Evolutionary conservation across 1,140 invertebrate genomes (phyloP).

Genomic region (Drosophila ironensis): DNA sequence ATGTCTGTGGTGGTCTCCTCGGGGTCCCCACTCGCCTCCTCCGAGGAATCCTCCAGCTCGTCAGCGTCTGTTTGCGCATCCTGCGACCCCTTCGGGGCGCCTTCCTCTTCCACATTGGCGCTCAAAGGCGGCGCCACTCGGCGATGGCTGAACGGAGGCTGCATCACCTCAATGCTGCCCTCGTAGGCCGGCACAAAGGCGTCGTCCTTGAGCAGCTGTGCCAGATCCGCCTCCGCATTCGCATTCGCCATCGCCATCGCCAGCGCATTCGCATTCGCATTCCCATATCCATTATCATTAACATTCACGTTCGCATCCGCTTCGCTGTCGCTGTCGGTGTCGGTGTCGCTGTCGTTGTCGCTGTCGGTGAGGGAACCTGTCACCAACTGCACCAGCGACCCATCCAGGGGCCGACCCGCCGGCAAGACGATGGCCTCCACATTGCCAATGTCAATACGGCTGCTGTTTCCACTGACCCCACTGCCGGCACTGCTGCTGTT

Average conservation of each 20-base stretch:
- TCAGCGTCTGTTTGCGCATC: not conserved
- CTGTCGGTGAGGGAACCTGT: constrained; percentile 36
- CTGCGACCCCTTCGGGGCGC: not conserved
- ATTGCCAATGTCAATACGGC: constrained; percentile 29
- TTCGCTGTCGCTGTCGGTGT: no score
- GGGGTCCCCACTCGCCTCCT: not conserved
- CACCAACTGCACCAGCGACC: constrained; percentile 43
- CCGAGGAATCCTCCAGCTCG: not conserved
- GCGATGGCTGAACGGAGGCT: constrained; percentile 53
- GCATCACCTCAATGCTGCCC: constrained; percentile 42
- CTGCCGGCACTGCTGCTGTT: not conserved
- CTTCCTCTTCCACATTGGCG: constrained; percentile 21
- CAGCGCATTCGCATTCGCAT: not conserved
- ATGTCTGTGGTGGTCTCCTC: constrained; percentile 39
- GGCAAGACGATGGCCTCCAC: constrained; percentile 76
- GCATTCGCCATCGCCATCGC: not conserved
- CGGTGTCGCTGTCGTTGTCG: no score
- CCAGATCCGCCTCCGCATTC: constrained; percentile 49
- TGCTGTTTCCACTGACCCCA: not conserved
- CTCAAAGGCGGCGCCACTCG: constrained; percentile 56
- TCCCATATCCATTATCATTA: not conserved
- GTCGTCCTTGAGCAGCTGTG: constrained; percentile 70
- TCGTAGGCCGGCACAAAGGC: constrained; percentile 59
- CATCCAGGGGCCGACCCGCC: constrained; percentile 25
- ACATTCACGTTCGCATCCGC: constrained; percentile 4